These are phyloP conservation scores for Coendou prehensilis DNA, from an alignment of 2,797 vertebrate genomes.

Conservation along the genomic window DNA sequence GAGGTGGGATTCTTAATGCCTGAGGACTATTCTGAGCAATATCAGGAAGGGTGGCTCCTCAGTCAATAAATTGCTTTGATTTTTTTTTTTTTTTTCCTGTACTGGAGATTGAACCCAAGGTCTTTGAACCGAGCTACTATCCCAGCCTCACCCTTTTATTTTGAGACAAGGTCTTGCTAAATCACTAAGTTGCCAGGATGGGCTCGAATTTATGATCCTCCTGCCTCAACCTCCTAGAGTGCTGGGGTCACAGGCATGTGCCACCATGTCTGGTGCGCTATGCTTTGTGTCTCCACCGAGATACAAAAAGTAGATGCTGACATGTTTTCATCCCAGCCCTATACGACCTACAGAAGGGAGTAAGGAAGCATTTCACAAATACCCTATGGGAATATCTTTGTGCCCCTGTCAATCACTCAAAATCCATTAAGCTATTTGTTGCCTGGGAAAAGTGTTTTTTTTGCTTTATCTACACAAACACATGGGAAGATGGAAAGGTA, in stretches of 20 bases:
- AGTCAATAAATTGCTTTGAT: background rate
- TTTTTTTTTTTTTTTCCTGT: background rate
- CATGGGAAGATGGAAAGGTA: background rate
- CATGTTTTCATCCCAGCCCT: background rate
- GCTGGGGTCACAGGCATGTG: background rate
- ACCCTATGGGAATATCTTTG: background rate
- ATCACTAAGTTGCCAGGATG: background rate
- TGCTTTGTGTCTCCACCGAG: background rate
- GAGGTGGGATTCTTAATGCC: background rate
- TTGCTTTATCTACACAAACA: constrained; percentile 13
- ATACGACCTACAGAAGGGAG: background rate
- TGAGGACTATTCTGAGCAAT: background rate
- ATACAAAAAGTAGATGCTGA: background rate
- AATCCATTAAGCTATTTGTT: constrained; percentile 19
- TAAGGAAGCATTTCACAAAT: background rate
- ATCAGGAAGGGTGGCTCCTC: background rate
- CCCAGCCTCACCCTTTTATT: background rate
- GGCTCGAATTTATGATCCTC: background rate
- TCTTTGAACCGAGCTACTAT: background rate
- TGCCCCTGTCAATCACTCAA: background rate
- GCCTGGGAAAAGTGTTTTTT: background rate
- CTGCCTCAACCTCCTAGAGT: background rate
- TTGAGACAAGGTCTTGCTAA: background rate
- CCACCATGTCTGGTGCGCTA: no score
- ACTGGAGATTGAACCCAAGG: background rate